phyloP scores from a whole-genome alignment of 2,888 invertebrate genomes.

The Rhingia rostrata region DNA sequence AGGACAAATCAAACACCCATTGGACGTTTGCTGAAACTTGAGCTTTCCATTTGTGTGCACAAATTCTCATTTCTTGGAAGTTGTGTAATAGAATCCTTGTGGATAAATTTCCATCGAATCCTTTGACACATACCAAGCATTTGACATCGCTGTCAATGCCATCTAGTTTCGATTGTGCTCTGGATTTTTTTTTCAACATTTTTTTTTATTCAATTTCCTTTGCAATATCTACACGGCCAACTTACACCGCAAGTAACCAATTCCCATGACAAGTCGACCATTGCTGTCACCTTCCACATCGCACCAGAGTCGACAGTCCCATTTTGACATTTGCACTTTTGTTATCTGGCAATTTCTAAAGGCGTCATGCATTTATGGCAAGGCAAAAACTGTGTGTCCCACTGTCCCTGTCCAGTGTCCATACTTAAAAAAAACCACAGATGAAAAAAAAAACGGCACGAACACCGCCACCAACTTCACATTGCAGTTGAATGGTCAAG shows the following conservation, averaged over 20 bases:
- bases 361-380: slow-evolving; percentile 69
- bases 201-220: slow-evolving; percentile 30
- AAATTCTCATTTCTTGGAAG: neutral
- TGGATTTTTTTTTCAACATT: neutral
- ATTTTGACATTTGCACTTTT: slow-evolving; percentile 71
- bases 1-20: too few relatives aligned
- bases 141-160: slow-evolving; percentile 59
- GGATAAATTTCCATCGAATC: slow-evolving; percentile 47
- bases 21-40: too few relatives aligned
- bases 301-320: slow-evolving; percentile 62
- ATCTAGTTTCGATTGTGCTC: slow-evolving; percentile 37
- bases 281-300: slow-evolving; percentile 61
- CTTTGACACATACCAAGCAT: slow-evolving; percentile 51
- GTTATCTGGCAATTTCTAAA: slow-evolving; percentile 71
- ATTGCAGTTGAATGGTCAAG: slow-evolving; percentile 61
- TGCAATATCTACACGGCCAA: slow-evolving; percentile 38
- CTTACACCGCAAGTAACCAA: slow-evolving; percentile 24
- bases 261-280: slow-evolving; percentile 63
- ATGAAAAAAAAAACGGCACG: neutral
- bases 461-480: slow-evolving; percentile 11
- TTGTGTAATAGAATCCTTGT: slow-evolving; percentile 1
- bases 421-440: slow-evolving; percentile 8
- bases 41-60: neutral
- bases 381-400: slow-evolving; percentile 62
- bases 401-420: too few relatives aligned